Base-by-base conservation (phyloP, 2,797 vertebrate genomes). In the Malacoraja senta region DNA sequence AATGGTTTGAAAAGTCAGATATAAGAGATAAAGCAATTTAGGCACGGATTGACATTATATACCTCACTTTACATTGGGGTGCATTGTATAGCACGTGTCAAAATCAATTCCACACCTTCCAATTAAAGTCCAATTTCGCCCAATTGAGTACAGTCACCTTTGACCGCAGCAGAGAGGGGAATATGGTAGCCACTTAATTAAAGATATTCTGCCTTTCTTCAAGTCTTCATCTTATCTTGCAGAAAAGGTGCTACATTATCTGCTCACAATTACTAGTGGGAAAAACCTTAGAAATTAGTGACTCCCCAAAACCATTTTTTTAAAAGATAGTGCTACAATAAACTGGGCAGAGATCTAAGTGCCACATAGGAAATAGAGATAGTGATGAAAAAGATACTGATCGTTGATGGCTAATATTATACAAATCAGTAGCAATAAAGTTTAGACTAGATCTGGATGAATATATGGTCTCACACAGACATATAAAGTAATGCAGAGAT, bases 401-500 rank as follows among this genome's bases (percentile, higher is more conserved):
- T 32, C 21, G n/a, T 21, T 68, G 61, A 68, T 10, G n/a, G n/a
- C 32, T 88, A 21, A 15, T 32, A 8, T 88, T 92, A 58, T 17
- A 19, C n/a, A 91, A 10, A 13, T 74, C 68, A 91, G 38, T 26
- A 53, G 21, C 71, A 17, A 76, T 76, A 12, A 44, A 76, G 44
- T 72, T 53, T 74, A 76, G 71, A 71, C 90, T 74, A 92, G 19
- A 35, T 76, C 71, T 92, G 38, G 10, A 53, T 92, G 71, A 76
- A 72, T 92, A 35, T 29, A 92, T 6, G 15, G 38, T 76, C 72
- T 12, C 68, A 92, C 71, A 91, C 35, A 88, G 29, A 63, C 84
- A 68, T 68, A 76, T 76, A 74, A 91, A 91, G 38, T 71, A 91
- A 91, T 91, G 65, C 68, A 72, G 38, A 72, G 72, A 92, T 92